A percentile compares a stretch with the other conserved stretches of the same genome.
These are phyloP conservation scores for Ormyrus rosae DNA, from an alignment of 2,888 invertebrate species.

Conservation along the genomic window DNA sequence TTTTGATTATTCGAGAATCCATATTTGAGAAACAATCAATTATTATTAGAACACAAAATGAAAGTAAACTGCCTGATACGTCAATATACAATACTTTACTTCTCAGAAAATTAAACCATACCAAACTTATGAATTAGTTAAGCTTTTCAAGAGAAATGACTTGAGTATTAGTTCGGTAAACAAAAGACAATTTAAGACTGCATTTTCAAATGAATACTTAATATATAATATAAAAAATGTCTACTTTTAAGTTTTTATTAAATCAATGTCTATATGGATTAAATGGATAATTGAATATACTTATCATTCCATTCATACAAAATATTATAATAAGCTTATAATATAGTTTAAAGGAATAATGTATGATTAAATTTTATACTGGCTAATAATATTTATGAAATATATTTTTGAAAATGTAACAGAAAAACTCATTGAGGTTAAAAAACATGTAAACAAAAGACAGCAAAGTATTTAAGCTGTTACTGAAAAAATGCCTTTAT, in stretches of 20 bases:
- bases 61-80: background rate
- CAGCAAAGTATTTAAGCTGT: background rate
- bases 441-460: too few species aligned
- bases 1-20: background rate
- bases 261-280: background rate
- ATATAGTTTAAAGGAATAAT: too few species aligned
- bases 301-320: constrained; percentile 18
- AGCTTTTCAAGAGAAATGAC: constrained; percentile 15
- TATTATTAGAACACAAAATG: constrained; percentile 1
- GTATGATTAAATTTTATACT: too few species aligned
- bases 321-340: background rate
- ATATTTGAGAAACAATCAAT: background rate
- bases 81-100: constrained; percentile 1
- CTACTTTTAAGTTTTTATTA: constrained; percentile 10
- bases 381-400: too few species aligned
- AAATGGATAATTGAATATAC: constrained; percentile 3
- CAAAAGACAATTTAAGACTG: constrained; percentile 32
- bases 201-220: constrained; percentile 12
- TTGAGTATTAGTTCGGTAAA: constrained; percentile 21
- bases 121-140: constrained; percentile 22
- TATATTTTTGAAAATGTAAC: too few species aligned
- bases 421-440: background rate
- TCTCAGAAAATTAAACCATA: background rate
- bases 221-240: background rate
- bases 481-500: constrained; percentile 2